A percentile compares a stretch with the other conserved stretches of the same genome.
These are phyloP conservation scores for Eudyptes chrysolophus DNA, from an alignment of 2,113 vertebrate genomes.

Conservation along the genomic window DNA sequence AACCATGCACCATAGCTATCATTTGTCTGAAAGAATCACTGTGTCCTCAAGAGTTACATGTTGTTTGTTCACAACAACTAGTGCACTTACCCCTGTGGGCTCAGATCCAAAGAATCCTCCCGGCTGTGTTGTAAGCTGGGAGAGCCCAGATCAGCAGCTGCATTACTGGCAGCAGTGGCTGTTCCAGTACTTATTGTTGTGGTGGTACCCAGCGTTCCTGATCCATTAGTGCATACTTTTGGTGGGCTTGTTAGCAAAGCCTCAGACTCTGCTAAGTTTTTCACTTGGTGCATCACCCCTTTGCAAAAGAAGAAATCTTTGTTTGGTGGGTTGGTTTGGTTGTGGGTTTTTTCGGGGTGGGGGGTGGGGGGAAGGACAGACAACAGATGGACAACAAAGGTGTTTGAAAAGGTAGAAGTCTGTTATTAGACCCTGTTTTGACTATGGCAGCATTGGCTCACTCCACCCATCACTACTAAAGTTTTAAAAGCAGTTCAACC, in stretches of 20 bases:
- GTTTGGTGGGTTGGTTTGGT: background rate
- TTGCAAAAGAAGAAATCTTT: background rate
- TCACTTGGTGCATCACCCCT: conserved; percentile 99
- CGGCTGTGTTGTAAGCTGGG: conserved; percentile 96
- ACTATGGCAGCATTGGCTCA: background rate
- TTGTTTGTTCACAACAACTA: background rate
- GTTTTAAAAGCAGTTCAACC: background rate
- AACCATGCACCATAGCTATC: background rate
- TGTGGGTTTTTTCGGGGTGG: background rate
- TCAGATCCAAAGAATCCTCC: conserved; percentile 97
- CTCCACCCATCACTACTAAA: background rate
- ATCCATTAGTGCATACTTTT: conserved; percentile 92
- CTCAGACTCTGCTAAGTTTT: conserved; percentile 95
- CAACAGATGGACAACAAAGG: no score
- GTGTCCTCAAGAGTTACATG: background rate
- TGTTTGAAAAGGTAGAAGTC: background rate
- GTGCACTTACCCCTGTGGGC: conserved; percentile 90
- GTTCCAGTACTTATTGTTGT: conserved; percentile 89
- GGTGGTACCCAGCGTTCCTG: conserved; percentile 86
- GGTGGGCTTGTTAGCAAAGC: conserved; percentile 93
- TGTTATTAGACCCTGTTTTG: background rate
- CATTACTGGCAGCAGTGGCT: conserved; percentile 85
- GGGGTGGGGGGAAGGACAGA: no score
- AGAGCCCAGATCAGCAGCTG: conserved; percentile 89
- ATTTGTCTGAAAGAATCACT: background rate